These are phyloP conservation scores for Tretioscincus oriximinensis DNA, from an alignment of 2,113 vertebrate genomes.

Conservation along the genomic window DNA sequence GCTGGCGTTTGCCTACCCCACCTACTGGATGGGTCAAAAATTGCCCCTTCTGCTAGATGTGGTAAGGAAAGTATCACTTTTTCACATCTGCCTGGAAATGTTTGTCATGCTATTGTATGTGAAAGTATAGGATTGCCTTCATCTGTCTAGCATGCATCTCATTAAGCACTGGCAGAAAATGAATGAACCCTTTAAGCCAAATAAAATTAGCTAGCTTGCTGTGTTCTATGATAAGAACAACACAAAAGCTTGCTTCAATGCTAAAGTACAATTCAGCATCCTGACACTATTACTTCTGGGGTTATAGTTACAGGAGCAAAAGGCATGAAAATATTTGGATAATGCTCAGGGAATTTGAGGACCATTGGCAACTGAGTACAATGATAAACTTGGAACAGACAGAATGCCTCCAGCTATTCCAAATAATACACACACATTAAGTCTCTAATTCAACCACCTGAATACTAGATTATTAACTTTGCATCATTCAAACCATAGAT, in stretches of 20 bases:
- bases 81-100: too few species aligned
- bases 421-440: background rate
- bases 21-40: too few species aligned
- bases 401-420: background rate
- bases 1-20: too few species aligned
- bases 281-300: background rate
- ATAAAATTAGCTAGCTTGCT: too few species aligned
- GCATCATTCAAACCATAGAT: background rate
- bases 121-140: too few species aligned
- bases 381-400: background rate
- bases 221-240: too few species aligned
- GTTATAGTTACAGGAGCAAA: background rate
- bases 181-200: too few species aligned
- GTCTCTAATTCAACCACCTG: background rate
- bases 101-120: too few species aligned
- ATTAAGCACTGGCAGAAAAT: too few species aligned
- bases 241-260: background rate
- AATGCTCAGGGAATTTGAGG: background rate
- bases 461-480: background rate
- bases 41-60: too few species aligned
- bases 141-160: too few species aligned
- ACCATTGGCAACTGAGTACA: background rate
- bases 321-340: background rate
- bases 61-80: too few species aligned
- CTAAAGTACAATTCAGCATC: background rate